Evolutionary conservation across 2,113 vertebrate genomes (phyloP).

Genomic region (Pseudorasbora parva): DNA sequence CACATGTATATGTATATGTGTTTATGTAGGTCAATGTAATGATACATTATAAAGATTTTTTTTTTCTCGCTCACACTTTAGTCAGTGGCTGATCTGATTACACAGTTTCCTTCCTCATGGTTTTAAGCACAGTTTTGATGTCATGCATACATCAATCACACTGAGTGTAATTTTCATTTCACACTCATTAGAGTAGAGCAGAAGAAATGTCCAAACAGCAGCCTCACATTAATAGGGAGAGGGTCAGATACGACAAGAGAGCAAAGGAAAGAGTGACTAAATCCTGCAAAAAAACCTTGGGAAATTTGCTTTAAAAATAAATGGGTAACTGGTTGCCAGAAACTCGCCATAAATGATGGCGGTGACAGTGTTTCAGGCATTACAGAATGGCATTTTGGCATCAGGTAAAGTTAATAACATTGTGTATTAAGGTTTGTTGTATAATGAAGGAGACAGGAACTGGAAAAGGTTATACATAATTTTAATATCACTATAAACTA

Average conservation of each 20-base stretch:
- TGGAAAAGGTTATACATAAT: no score
- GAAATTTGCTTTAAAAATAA: not conserved
- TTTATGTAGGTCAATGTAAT: conserved; percentile 18
- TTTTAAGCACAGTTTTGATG: conserved; percentile 1
- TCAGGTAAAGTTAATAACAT: no score
- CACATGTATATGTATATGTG: no score
- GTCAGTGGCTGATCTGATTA: not conserved
- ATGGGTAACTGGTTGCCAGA: not conserved
- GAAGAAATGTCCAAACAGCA: conserved; percentile 28
- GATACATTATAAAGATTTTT: conserved; percentile 8
- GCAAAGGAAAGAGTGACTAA: conserved; percentile 14
- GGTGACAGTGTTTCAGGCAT: not conserved
- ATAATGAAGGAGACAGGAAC: no score
- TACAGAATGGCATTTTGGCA: not conserved
- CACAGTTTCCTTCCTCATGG: not conserved
- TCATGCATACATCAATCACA: not conserved
- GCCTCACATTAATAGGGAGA: not conserved
- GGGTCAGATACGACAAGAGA: not conserved
- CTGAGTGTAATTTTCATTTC: conserved; percentile 35
- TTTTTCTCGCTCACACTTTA: not conserved
- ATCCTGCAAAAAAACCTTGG: not conserved
- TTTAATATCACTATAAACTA: no score
- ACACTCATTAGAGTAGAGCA: conserved; percentile 32
- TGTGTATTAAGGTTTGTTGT: no score
- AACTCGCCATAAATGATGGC: not conserved